Base-by-base conservation (phyloP, 2,113 vertebrate genomes). In the Synchiropus splendidus region DNA sequence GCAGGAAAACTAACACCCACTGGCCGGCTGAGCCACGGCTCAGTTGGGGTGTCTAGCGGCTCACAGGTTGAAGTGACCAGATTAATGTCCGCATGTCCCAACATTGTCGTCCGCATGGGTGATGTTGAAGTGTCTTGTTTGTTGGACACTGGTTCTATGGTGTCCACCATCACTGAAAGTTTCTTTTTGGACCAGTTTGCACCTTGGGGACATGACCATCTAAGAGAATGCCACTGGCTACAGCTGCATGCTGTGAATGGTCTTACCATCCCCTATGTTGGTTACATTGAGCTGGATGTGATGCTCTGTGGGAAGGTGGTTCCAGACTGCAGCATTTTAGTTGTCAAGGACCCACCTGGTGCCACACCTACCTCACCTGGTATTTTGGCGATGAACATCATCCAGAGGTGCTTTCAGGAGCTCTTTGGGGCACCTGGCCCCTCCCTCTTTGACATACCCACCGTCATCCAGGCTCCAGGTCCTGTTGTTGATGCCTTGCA, bases 81-180 rank as follows among this genome's bases (percentile, higher is more conserved):
- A 8, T 11, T 40, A 2, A 21, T 40, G 2, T 21, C 38, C 2
- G 8, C 18, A n/a, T 41, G 39, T 10, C 18, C 39, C 1, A 18
- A 41, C n/a, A 4, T 41, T 5, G 39, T 13, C 3, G 39, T 41
- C 3, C 3, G 2, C 8, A 41, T 41, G 17, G 39, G 39, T 30
- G 51, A 39, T 0, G 13, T 43, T 1, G 21, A 13, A 16, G 46
- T 51, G 0, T 3, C 41, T 6, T 55, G 56, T 10, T 21, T 39
- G 9, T 4, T 69, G 1, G 49, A 65, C 2, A 57, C 33, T 2
- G 60, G 72, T 0, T 68, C 60, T 0, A 61, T 71, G 57, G 72
- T 71, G 12, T 52, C 60, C 1, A 64, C 56, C 0, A 6, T 71
- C 9, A 50, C 53, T 0, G 54, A 73, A 9, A 37, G 47, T 2